Evolutionary conservation across 37 sponge, comb jelly and placozoan species (phyloP), one percentile per base, ranked within the genome.

Genomic region (Ianthella basta): DNA sequence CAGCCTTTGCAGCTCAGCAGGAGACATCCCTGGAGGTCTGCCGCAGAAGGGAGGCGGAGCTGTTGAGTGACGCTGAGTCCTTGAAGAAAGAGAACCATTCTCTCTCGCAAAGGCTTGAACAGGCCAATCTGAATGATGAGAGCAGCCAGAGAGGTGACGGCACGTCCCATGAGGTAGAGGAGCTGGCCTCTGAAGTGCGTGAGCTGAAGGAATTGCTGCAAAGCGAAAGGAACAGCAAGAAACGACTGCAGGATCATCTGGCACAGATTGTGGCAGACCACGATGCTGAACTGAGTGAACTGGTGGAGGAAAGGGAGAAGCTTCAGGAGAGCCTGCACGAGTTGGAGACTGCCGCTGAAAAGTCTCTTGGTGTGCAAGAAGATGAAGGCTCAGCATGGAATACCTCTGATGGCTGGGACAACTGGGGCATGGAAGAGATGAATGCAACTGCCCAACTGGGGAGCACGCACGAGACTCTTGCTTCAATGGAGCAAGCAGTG

Each of bases 201-300:
- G 78, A 75, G 21, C 54, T 75, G 2, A 36, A 50, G n/a, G n/a
- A 50, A 36, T 60, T 78, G 59, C 30, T 88, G 15, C 23, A 73
- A 1, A 39, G 30, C 1, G 88, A 88, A 63, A 23, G 54, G 16
- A 32, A 40, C 21, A 60, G 55, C 36, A 77, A 59, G 30, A 59
- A 89, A 61, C 80, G 85, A 5, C 83, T 90, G 6, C 56, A 81
- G 65, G 77, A 36, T 6, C 86, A 86, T 68, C 32, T 90, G 25
- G 39, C 72, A 8, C 77, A 86, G 55, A 34, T 90, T 29, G 68
- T 63, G 0, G 33, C 78, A 23, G 86, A 85, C 4, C 75, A 86
- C 80, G 90, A 90, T 66, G 73, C 30, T 0, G 86, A 82, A 38
- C 81, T 90, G 50, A 57, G 78, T 27, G 80, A 74, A 27, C 55